Percentiles rank a stretch among this genome's conserved stretches.
These are phyloP conservation scores for Leptopilina syphax DNA, from an alignment of 2,888 invertebrate species.

Conservation along the genomic window DNA sequence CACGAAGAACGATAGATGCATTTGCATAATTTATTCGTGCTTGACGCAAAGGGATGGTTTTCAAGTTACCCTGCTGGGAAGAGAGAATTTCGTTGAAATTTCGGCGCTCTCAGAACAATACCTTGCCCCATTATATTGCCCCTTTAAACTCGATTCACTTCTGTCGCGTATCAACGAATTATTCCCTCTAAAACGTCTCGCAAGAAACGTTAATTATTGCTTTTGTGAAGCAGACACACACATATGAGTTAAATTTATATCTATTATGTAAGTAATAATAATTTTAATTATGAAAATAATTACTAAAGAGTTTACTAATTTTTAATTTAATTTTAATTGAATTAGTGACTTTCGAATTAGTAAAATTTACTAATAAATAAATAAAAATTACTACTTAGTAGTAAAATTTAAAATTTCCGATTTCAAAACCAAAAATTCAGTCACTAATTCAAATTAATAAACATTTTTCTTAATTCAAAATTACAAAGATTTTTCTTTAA, in stretches of 20 bases:
- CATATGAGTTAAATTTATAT: neutral
- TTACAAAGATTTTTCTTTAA: too few species aligned
- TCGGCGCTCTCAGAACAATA: slow-evolving; percentile 25
- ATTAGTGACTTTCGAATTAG: too few species aligned
- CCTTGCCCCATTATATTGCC: slow-evolving; percentile 29
- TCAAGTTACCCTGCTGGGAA: neutral
- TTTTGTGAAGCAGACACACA: neutral
- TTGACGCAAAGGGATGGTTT: neutral
- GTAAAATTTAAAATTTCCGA: too few species aligned
- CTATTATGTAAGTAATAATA: too few species aligned
- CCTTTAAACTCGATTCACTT: slow-evolving; percentile 4
- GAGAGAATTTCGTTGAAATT: slow-evolving; percentile 17
- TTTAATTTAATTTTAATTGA: too few species aligned
- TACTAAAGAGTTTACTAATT: too few species aligned
- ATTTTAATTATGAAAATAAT: too few species aligned
- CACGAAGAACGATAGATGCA: slow-evolving; percentile 26
- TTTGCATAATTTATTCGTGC: slow-evolving; percentile 33
- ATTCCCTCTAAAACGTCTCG: slow-evolving; percentile 24
- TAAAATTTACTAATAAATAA: too few species aligned
- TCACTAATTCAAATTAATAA: too few species aligned
- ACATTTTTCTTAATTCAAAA: too few species aligned
- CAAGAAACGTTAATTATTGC: slow-evolving; percentile 34
- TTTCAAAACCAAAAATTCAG: too few species aligned
- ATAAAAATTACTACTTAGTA: too few species aligned
- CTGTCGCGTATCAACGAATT: slow-evolving; percentile 28